Evolutionary conservation across 2,797 vertebrate genomes (phyloP).

Genomic region (Leuciscus waleckii): DNA sequence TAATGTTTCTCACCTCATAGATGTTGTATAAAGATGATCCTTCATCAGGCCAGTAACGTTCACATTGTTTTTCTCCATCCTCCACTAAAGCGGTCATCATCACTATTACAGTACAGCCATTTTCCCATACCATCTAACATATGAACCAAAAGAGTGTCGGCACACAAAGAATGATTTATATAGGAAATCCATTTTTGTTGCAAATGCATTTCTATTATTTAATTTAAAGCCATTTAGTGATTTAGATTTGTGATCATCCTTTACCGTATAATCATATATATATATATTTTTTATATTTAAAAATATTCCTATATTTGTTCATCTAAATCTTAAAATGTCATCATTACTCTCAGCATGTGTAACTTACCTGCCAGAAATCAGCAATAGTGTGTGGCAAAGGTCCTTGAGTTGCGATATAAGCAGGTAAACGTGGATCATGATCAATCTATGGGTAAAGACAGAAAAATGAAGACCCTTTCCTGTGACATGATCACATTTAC

Average conservation of each 20-base stretch:
- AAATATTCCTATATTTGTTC: not conserved
- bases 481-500: slow-evolving; percentile 6
- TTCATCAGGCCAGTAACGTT: slow-evolving; percentile 91
- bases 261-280: not conserved
- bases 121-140: slow-evolving; percentile 91
- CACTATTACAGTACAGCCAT: slow-evolving; percentile 88
- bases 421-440: slow-evolving; percentile 94
- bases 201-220: not conserved
- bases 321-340: not conserved
- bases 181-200: not conserved
- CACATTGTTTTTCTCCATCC: slow-evolving; percentile 87
- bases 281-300: not conserved
- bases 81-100: slow-evolving; percentile 88
- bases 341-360: not conserved
- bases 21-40: slow-evolving; percentile 90
- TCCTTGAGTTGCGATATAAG: slow-evolving; percentile 96
- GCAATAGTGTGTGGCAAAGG: slow-evolving; percentile 92
- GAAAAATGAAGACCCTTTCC: not conserved
- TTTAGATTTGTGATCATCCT: not conserved
- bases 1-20: slow-evolving; percentile 80
- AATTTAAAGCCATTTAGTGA: not conserved
- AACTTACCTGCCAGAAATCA: slow-evolving; percentile 96
- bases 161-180: slow-evolving; percentile 11
- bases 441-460: slow-evolving; percentile 82
- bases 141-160: slow-evolving; percentile 6